Evolutionary conservation across 2,113 vertebrate species (phyloP).

Genomic region (Himantopus leucocephalus): DNA sequence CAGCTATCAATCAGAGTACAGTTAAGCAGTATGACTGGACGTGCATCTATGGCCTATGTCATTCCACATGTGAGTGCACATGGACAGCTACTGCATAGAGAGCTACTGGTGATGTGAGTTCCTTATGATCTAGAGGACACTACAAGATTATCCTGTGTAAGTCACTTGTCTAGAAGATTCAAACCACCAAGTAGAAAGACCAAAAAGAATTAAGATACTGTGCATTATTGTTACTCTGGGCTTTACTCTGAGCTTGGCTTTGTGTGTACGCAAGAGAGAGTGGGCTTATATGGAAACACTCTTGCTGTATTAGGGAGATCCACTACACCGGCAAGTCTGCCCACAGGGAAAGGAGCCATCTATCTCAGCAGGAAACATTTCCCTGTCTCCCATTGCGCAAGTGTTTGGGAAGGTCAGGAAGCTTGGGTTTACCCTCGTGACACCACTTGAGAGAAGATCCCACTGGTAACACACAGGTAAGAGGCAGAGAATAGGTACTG

Average conservation of each 20-base stretch:
- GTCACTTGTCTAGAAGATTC: neutral
- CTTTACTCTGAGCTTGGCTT: neutral
- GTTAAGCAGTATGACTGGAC: neutral
- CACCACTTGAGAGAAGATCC: neutral
- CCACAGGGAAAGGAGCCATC: neutral
- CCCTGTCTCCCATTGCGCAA: neutral
- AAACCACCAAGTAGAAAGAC: neutral
- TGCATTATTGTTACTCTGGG: neutral
- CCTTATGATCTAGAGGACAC: neutral
- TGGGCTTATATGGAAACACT: neutral
- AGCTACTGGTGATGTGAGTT: neutral
- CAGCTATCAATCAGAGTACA: fast-evolving
- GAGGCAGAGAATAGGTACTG: neutral
- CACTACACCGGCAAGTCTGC: neutral
- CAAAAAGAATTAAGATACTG: neutral
- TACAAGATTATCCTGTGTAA: neutral
- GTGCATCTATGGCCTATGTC: neutral
- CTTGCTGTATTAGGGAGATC: neutral
- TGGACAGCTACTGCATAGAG: neutral
- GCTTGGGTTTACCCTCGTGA: neutral
- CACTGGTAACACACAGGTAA: neutral
- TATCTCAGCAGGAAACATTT: neutral
- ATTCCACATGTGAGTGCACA: fast-evolving
- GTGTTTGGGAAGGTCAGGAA: neutral
- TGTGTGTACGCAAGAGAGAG: neutral